A percentile compares a stretch with the other conserved stretches of the same genome.
Evolutionary conservation across 2,113 vertebrate species (phyloP).

Genomic region (Chionodraco myersi): DNA sequence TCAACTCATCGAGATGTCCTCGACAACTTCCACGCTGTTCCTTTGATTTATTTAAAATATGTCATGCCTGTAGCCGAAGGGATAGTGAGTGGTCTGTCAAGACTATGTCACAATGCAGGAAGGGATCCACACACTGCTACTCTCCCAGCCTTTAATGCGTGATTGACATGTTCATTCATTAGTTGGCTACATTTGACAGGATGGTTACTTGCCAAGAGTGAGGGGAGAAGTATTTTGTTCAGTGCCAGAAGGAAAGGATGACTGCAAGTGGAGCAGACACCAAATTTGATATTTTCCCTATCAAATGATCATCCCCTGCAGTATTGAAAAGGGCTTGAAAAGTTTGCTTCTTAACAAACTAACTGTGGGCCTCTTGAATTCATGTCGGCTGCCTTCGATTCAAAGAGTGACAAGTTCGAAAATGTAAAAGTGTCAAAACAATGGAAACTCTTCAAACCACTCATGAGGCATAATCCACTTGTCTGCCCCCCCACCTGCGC

Average conservation of each 20-base stretch:
- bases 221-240: conserved; percentile 55
- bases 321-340: conserved; percentile 1
- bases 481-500: conserved; percentile 9
- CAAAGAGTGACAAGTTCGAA: conserved; percentile 14
- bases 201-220: conserved; percentile 50
- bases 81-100: conserved; percentile 46
- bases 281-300: conserved; percentile 34
- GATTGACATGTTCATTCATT: conserved; percentile 70
- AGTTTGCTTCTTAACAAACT: neutral
- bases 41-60: conserved; percentile 58
- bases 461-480: neutral
- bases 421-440: conserved; percentile 20
- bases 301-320: conserved; percentile 39
- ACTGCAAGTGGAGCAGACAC: conserved; percentile 27
- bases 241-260: conserved; percentile 28
- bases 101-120: conserved; percentile 40
- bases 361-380: conserved; percentile 17
- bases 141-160: conserved; percentile 53
- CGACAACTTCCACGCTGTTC: conserved; percentile 32
- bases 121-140: conserved; percentile 42
- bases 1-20: conserved; percentile 34
- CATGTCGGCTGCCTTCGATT: neutral
- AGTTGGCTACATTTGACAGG: conserved; percentile 64
- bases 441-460: conserved; percentile 15
- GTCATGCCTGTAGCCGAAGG: conserved; percentile 34